phyloP scores from a whole-genome alignment of 2,888 invertebrate genomes.

The Trachelus troglodyta region DNA sequence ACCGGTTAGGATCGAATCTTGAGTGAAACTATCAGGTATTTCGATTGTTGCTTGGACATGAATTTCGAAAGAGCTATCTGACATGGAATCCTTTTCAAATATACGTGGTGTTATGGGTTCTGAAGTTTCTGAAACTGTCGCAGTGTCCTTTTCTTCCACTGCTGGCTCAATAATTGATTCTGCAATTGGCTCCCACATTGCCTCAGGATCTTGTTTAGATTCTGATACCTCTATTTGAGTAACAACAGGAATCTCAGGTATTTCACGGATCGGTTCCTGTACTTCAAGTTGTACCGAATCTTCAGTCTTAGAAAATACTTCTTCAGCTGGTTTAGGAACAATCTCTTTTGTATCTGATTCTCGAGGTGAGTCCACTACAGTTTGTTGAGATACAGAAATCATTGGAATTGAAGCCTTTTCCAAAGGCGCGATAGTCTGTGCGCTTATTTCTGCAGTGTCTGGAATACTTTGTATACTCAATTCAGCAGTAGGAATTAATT shows the following conservation, averaged over 20 bases:
- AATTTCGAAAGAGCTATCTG: slow-evolving; percentile 53
- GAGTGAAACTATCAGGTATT: slow-evolving; percentile 47
- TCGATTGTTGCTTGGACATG: slow-evolving; percentile 57
- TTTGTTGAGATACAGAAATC: slow-evolving; percentile 34
- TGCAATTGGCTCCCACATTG: background rate
- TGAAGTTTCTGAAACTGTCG: background rate
- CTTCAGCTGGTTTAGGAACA: slow-evolving; percentile 35
- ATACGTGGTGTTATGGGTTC: slow-evolving; percentile 1
- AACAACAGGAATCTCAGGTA: background rate
- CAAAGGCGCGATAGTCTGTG: slow-evolving; percentile 36
- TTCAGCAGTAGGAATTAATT: slow-evolving; percentile 46
- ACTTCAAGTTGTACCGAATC: slow-evolving; percentile 25
- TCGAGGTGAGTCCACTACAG: slow-evolving; percentile 11
- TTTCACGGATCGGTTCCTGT: background rate
- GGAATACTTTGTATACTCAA: slow-evolving; percentile 57
- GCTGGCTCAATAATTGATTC: background rate
- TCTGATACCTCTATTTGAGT: background rate
- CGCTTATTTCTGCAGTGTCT: slow-evolving; percentile 44
- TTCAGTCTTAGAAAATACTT: slow-evolving; percentile 37
- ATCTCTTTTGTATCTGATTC: slow-evolving; percentile 36
- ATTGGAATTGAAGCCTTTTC: slow-evolving; percentile 10
- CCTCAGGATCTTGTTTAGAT: slow-evolving; percentile 15
- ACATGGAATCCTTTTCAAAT: slow-evolving; percentile 39
- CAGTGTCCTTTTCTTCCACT: slow-evolving; percentile 2
- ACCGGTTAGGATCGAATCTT: slow-evolving; percentile 25